Evolutionary conservation across 1,140 invertebrate genomes (phyloP), one percentile per base, ranked within the genome.

Genomic region (Mactra quadrangularis): DNA sequence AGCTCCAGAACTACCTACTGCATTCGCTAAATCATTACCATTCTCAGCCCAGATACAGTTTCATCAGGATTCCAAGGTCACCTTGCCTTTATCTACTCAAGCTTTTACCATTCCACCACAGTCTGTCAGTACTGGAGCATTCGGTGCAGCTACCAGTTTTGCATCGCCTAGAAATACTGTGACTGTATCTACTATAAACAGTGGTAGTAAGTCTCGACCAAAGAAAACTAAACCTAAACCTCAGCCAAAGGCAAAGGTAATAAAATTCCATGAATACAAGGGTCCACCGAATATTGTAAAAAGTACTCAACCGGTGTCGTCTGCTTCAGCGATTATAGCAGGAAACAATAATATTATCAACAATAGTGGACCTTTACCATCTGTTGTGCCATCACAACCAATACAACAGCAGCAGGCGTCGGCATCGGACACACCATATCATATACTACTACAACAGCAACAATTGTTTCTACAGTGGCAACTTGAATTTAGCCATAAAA

Each of bases 191-290:
- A 85, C 38, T 29, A 78, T 47, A 33, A 85, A 33, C 77, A 83
- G 64, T 75, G 85, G 68, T 70, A 64, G 71, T 62, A 87, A 85
- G 25, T 86, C 86, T 52, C 89, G 89, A 87, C 94, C 96, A 55
- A 98, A 98, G 93, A 98, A 98, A 93, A 95, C 95, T 35, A 97
- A 97, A 92, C 96, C 96, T 60, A 96, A 97, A 90, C 95, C 96
- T 6, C 94, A 95, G 79, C 95, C 96, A 0, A 99, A 99, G 92
- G 95, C 97, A 1, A 95, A 91, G 86, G 91, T 92, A 53, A 98
- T 99, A 82, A 99, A 99, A 94, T 99, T 99, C 93, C 98, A 99
- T 92, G 98, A 99, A 92, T 99, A 99, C 92, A 99, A 99, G 94
- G 98, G 98, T 70, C 98, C 98, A 52, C 97, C 98, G 74, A 98